phyloP scores from a whole-genome alignment of 2,888 invertebrate species.

The Scotopteryx bipunctaria region DNA sequence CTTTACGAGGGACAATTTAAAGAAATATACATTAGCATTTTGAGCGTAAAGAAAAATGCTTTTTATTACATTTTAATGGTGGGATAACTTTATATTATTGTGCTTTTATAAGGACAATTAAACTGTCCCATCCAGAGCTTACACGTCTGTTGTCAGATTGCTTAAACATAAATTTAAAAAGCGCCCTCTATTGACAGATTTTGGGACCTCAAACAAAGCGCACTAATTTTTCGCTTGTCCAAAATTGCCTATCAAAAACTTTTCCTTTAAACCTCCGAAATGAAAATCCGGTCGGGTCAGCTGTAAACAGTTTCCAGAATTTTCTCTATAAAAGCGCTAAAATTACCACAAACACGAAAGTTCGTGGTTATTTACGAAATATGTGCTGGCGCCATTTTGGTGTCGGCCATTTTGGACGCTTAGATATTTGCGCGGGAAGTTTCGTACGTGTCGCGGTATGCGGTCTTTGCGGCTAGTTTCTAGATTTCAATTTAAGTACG shows the following conservation, averaged over 20 bases:
- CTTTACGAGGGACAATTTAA: conserved; percentile 15
- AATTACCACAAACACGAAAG: conserved; percentile 16
- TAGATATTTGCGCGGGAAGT: conserved; percentile 12
- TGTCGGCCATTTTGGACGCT: conserved; percentile 19
- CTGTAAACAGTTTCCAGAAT: conserved; percentile 17
- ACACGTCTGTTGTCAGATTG: too few species aligned
- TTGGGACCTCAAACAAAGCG: not conserved
- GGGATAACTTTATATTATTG: too few species aligned
- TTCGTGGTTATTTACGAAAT: conserved; percentile 18
- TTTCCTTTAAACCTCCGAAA: conserved; percentile 12
- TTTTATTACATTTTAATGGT: not conserved
- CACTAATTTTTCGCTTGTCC: not conserved
- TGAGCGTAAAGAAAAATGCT: not conserved
- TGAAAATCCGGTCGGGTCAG: conserved; percentile 12
- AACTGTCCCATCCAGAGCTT: too few species aligned
- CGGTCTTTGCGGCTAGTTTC: conserved; percentile 1
- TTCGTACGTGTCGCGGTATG: conserved; percentile 3
- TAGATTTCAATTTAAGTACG: too few species aligned
- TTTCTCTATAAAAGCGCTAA: conserved; percentile 12
- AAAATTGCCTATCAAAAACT: conserved; percentile 15
- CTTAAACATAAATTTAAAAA: too few species aligned
- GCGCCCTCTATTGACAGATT: not conserved
- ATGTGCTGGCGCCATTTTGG: conserved; percentile 9
- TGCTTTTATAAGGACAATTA: too few species aligned
- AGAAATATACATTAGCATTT: conserved; percentile 19